Evolutionary conservation across 2,888 invertebrate species (phyloP).

Genomic region (Seira sanloemensis): DNA sequence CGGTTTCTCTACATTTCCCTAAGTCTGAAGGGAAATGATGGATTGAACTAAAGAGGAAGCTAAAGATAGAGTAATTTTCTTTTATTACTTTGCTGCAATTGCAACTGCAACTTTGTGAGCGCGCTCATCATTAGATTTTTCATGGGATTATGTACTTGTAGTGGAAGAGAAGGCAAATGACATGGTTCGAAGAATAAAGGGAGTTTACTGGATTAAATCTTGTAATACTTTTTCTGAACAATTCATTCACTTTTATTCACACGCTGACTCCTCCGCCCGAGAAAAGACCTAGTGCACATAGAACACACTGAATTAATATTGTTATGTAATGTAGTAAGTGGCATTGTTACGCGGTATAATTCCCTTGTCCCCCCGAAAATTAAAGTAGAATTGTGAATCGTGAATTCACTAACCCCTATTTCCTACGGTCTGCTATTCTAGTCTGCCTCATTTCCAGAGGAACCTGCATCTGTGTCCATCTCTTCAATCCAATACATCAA

Average conservation of each 20-base stretch:
- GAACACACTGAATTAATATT: constrained; percentile 15
- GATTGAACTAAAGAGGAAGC: constrained; percentile 14
- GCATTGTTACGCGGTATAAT: not conserved
- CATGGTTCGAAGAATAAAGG: not conserved
- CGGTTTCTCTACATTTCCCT: constrained; percentile 20
- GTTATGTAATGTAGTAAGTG: not conserved
- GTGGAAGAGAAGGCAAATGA: not conserved
- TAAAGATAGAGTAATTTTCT: constrained; percentile 25
- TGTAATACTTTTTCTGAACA: not conserved
- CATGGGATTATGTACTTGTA: constrained; percentile 9
- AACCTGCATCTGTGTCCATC: constrained; percentile 12
- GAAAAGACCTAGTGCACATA: not conserved
- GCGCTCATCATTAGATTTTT: constrained; percentile 16
- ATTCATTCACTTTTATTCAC: constrained; percentile 19
- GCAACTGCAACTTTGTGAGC: constrained; percentile 6
- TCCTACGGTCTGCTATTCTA: not conserved
- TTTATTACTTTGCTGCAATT: constrained; percentile 22
- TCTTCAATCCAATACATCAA: constrained; percentile 14
- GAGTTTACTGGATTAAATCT: constrained; percentile 24
- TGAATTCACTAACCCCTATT: not conserved
- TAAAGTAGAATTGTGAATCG: not conserved
- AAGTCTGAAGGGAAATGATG: not conserved
- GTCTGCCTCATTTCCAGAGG: not conserved
- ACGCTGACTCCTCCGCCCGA: not conserved
- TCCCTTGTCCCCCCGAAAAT: not conserved